phyloP scores from a whole-genome alignment of 92 coral and sea anemone species.

The Bergia puertoricense region DNA sequence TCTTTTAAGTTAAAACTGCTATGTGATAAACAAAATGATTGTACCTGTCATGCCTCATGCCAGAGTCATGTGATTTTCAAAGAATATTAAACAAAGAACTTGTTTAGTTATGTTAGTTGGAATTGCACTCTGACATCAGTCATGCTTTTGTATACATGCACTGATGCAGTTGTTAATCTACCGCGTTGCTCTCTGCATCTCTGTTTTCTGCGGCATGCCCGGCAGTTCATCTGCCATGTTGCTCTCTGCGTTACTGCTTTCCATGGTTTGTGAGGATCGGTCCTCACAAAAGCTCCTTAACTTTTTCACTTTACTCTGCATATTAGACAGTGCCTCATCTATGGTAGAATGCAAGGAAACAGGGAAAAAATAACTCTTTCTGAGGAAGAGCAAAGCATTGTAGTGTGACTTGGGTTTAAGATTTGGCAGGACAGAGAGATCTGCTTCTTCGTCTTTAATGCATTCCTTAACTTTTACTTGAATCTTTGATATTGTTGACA shows the following conservation, averaged over 20 bases:
- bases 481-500: conserved; percentile 21
- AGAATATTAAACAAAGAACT: too few species aligned
- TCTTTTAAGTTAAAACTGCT: too few species aligned
- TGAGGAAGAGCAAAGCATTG: conserved; percentile 3
- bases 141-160: too few species aligned
- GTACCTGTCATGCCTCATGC: too few species aligned
- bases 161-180: too few species aligned
- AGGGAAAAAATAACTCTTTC: conserved; percentile 5
- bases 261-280: conserved; percentile 8
- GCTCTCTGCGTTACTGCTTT: conserved; percentile 10
- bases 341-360: not conserved
- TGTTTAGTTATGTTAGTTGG: too few species aligned
- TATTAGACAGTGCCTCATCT: conserved; percentile 12
- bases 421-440: conserved; percentile 31
- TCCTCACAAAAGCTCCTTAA: not conserved
- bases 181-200: not conserved
- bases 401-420: conserved; percentile 30
- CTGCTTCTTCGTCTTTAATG: conserved; percentile 30
- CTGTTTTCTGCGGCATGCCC: conserved; percentile 24
- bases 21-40: too few species aligned
- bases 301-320: conserved; percentile 26
- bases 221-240: not conserved
- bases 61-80: too few species aligned
- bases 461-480: conserved; percentile 31
- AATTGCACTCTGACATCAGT: too few species aligned